Evolutionary conservation across 2,797 vertebrate genomes (phyloP).

Genomic region (Malacoraja senta): DNA sequence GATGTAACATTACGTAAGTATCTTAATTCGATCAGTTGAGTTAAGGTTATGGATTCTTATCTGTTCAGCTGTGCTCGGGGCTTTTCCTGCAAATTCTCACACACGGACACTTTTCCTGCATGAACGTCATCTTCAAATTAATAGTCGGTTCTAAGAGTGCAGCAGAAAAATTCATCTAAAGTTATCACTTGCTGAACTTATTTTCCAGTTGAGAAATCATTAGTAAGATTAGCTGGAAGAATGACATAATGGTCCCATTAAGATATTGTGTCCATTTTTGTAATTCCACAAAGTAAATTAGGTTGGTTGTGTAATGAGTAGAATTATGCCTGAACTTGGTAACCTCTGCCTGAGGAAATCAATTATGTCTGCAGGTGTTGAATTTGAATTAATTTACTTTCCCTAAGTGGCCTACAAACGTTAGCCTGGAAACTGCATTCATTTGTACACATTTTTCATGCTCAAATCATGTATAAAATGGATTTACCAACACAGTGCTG

Average conservation of each 20-base stretch:
- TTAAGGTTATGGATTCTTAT: not conserved
- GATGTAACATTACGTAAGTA: not conserved
- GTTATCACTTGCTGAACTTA: not conserved
- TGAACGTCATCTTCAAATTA: not conserved
- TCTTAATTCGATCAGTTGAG: not conserved
- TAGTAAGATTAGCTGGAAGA: not conserved
- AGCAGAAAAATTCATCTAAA: not conserved
- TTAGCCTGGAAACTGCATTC: no score
- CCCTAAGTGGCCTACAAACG: not conserved
- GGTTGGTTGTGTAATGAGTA: not conserved
- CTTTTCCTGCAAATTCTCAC: no score
- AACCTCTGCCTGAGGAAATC: slow-evolving; percentile 18
- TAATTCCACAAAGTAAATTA: slow-evolving; percentile 11
- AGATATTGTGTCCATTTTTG: not conserved
- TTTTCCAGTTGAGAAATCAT: not conserved
- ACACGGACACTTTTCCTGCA: not conserved
- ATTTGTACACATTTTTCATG: no score
- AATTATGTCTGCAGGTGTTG: slow-evolving; percentile 1
- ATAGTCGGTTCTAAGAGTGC: not conserved
- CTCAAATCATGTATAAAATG: no score
- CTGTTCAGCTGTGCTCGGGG: not conserved
- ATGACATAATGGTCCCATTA: not conserved
- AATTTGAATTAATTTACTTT: not conserved
- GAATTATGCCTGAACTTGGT: not conserved
- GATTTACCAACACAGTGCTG: no score